Evolutionary conservation across 2,888 invertebrate species (phyloP), one percentile per base, ranked within the genome.

Genomic region (Tinea pellionella): DNA sequence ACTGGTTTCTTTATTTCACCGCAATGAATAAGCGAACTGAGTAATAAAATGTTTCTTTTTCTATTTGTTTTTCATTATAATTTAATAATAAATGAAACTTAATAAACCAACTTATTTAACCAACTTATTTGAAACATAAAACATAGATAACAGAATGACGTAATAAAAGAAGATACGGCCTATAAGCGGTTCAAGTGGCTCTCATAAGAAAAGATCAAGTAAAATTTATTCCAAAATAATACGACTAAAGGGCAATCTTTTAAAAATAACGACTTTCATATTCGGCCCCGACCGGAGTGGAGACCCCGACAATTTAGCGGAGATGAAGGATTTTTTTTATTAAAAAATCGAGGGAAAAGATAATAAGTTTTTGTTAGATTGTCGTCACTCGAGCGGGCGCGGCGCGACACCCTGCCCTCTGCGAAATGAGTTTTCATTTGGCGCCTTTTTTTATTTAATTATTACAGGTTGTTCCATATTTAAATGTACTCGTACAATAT

Each of bases 151-250:
- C 2, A 24, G 19, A 53, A 53, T 53, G 63, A 61, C 63, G 74
- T 70, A 80, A 81, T 83, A 80, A 82, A 83, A 68, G 67, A 65
- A 72, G 74, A 73, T 73, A 73, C 70, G 68, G 65, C 70, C 61
- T 65, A 62, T 59, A 13, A 12, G 56, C 29, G 66, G 64, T 71
- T 79, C 71, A 63, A 75, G 74, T 75, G 78, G 70, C 67, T 66
- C 71, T 71, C 67, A 65, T 67, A 67, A 67, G 69, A 68, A 72
- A 68, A 70, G 77, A 77, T 84, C 79, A 76, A 78, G 73, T 78
- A 70, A 80, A 82, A 85, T 86, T 86, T 86, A 87, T 82, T 80
- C 80, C 72, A 75, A 85, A 86, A 87, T 86, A 87, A 85, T 85
- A 81, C 75, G 77, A 53, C 69, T 71, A 73, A 76, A 75, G 73